A percentile compares a stretch with the other conserved stretches of the same genome.
Conservation (phyloP, 2,113 vertebrate species). For the Psettodes erumei region DNA sequence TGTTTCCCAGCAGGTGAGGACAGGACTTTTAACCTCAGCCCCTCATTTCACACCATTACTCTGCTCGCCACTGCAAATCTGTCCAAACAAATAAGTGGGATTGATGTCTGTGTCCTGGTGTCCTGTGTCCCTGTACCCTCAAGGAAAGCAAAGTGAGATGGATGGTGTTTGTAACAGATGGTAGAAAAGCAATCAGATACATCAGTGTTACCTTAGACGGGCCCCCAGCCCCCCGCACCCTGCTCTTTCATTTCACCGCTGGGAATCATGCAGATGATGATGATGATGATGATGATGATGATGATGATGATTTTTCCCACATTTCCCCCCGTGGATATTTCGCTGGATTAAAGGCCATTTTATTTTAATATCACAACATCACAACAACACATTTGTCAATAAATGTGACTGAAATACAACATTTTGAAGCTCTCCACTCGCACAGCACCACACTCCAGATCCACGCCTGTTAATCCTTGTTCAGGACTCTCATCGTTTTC, state of each 20-base stretch:
- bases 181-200: background rate
- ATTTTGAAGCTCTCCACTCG: constrained; percentile 1
- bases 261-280: background rate
- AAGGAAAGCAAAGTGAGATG: constrained; percentile 29
- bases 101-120: constrained; percentile 15
- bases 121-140: no score
- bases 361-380: constrained; percentile 56
- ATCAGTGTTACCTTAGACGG: constrained; percentile 13
- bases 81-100: constrained; percentile 12
- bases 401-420: constrained; percentile 14
- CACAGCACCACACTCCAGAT: background rate
- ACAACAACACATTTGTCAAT: constrained; percentile 38
- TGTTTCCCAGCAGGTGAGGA: background rate
- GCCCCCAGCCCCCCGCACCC: no score
- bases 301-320: no score
- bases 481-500: no score
- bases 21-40: background rate
- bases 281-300: background rate
- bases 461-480: no score
- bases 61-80: background rate
- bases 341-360: constrained; percentile 16
- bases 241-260: background rate
- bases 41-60: constrained; percentile 13
- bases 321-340: background rate
- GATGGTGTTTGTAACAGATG: constrained; percentile 38